Evolutionary conservation across 2,888 invertebrate genomes (phyloP), one percentile per base, ranked within the genome.

Genomic region (Rutpela maculata): DNA sequence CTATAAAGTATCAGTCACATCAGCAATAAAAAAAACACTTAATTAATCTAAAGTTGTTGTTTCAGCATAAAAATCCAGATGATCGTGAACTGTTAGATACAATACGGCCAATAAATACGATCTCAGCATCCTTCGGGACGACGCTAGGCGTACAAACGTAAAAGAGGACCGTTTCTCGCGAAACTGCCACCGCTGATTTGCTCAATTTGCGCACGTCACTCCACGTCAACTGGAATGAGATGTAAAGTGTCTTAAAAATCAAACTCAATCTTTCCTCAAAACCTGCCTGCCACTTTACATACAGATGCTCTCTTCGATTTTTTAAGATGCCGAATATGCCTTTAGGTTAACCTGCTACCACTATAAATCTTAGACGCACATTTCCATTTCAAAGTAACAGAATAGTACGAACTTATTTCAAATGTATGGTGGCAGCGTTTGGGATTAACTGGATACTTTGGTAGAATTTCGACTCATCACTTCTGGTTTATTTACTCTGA

Each of bases 221-320:
- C 87, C 83, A 86, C 85, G 88, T 89, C 88, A 87, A 83, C 78
- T 82, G 81, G 88, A 88, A 88, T 88, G 88, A 88, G 88, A 88
- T 88, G 88, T 88, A 88, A 89, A 89, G 88, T 88, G 88, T 89
- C 89, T 89, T 87, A 88, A 89, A 88, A 89, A 89, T 89, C 89
- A 88, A 88, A 88, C 88, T 88, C 88, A 87, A 89, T 89, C 88
- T 88, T 84, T 87, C 84, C 83, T 86, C 82, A 84, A 85, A 83
- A 81, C 83, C 80, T 82, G 84, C 79, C 81, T 79, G 85, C 85
- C 87, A 87, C 86, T 86, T 85, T 84, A 84, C 87, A 84, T 86
- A 84, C 77, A 79, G 80, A 82, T 82, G 78, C 77, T 75, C 74
- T 57, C 60, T 70, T 70, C 70, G 70, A 70, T 70, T 70, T 70